Percentiles rank a stretch among this genome's conserved stretches.
Evolutionary conservation across 2,113 vertebrate genomes (phyloP).

Genomic region (Eclectus roratus): DNA sequence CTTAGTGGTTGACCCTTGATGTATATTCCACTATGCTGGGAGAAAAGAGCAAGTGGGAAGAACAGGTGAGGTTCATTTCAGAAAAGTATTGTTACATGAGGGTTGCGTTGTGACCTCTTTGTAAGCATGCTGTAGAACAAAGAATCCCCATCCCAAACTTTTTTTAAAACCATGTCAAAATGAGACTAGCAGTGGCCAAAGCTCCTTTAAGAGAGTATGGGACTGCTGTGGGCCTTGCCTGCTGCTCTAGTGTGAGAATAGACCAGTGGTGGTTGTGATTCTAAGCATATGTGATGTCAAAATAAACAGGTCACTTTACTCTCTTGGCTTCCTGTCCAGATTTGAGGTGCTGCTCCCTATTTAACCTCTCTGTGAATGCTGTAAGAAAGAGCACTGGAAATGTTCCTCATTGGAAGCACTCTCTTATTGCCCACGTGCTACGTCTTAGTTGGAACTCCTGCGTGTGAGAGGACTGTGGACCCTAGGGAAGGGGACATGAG

Average conservation of each 20-base stretch:
- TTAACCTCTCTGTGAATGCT: not conserved
- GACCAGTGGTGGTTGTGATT: not conserved
- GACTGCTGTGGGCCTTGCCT: not conserved
- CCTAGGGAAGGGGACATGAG: fast-evolving
- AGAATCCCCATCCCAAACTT: not conserved
- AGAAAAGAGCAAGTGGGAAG: not conserved
- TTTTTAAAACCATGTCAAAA: not conserved
- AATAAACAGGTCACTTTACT: not conserved
- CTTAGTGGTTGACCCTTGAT: not conserved
- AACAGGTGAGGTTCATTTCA: not conserved
- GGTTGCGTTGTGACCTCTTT: not conserved
- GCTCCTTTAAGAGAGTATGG: not conserved
- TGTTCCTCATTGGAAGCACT: not conserved
- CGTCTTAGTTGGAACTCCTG: not conserved
- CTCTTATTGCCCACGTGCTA: not conserved
- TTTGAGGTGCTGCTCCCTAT: not conserved
- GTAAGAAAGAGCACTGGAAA: not conserved
- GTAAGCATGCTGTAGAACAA: not conserved
- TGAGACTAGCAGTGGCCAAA: not conserved
- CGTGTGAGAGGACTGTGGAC: fast-evolving
- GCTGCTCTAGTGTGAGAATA: not conserved
- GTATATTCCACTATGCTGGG: not conserved
- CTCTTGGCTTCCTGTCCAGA: not conserved
- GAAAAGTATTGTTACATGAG: not conserved
- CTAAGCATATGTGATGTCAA: not conserved